Evolutionary conservation across 1,140 invertebrate genomes (phyloP).

Genomic region (Magallana gigas): DNA sequence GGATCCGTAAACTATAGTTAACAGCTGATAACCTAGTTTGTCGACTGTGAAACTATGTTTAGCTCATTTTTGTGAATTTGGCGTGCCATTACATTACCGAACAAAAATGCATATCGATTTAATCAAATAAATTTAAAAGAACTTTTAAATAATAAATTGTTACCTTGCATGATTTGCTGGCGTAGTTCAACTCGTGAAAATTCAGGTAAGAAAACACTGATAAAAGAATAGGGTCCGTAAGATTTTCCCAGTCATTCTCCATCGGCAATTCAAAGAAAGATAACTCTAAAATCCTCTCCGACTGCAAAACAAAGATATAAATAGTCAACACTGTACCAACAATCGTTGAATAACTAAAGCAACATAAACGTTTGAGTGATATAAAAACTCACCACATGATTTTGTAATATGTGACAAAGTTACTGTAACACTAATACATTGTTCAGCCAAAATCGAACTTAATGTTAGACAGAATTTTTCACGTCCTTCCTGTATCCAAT

Average conservation of each 20-base stretch:
- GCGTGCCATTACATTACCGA: too few relatives aligned
- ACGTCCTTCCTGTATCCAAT: conserved; percentile 3
- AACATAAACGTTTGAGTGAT: too few relatives aligned
- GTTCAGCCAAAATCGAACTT: too few relatives aligned
- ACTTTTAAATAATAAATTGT: background rate
- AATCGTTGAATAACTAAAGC: too few relatives aligned
- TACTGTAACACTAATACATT: too few relatives aligned
- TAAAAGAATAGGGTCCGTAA: conserved; percentile 40
- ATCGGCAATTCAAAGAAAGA: background rate
- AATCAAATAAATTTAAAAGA: background rate
- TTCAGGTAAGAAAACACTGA: conserved; percentile 33
- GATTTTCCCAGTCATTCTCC: conserved; percentile 29
- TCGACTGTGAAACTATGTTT: too few relatives aligned
- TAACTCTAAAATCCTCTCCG: background rate
- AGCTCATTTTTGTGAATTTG: too few relatives aligned
- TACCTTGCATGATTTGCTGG: conserved; percentile 44
- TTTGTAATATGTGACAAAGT: background rate
- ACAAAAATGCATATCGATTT: too few relatives aligned
- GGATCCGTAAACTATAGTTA: too few relatives aligned
- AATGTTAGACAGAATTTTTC: background rate
- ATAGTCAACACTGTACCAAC: background rate
- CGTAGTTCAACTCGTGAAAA: conserved; percentile 18
- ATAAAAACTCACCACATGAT: background rate
- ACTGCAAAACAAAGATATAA: background rate
- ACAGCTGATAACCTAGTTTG: too few relatives aligned